Percentiles rank a stretch among this genome's conserved stretches.
Evolutionary conservation across 1,140 invertebrate species (phyloP).

Genomic region (Anoplophora glabripennis): DNA sequence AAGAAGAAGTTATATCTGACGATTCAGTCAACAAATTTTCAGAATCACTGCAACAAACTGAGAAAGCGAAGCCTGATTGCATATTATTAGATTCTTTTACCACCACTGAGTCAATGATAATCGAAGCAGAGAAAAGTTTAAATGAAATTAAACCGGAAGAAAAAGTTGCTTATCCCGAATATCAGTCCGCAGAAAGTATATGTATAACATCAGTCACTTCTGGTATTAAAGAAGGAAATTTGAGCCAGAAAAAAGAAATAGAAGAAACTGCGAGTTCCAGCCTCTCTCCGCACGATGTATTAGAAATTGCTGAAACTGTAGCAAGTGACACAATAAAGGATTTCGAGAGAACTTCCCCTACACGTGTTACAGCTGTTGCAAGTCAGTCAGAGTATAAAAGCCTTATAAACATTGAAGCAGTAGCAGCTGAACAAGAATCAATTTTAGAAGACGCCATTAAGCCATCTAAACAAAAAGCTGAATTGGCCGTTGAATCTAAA

Average conservation of each 20-base stretch:
- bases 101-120: constrained; percentile 41
- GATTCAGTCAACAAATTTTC: constrained; percentile 25
- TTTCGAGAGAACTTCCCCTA: constrained; percentile 28
- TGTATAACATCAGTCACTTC: constrained; percentile 53
- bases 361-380: constrained; percentile 29
- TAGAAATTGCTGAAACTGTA: constrained; percentile 38
- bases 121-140: constrained; percentile 56
- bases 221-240: constrained; percentile 53
- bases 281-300: constrained; percentile 37
- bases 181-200: constrained; percentile 52
- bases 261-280: constrained; percentile 37
- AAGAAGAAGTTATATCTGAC: constrained; percentile 47
- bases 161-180: constrained; percentile 49
- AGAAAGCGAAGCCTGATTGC: constrained; percentile 48
- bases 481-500: constrained; percentile 39
- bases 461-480: constrained; percentile 34
- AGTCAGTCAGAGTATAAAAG: constrained; percentile 40
- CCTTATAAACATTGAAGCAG: constrained; percentile 40
- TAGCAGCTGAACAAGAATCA: constrained; percentile 45
- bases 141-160: constrained; percentile 43
- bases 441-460: constrained; percentile 22
- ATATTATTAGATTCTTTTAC: constrained; percentile 51
- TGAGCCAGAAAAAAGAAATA: constrained; percentile 44
- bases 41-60: constrained; percentile 40
- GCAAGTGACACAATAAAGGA: constrained; percentile 38